These are phyloP conservation scores for Hylyphantes graminicola DNA, from an alignment of 1,140 invertebrate genomes.

Conservation along the genomic window DNA sequence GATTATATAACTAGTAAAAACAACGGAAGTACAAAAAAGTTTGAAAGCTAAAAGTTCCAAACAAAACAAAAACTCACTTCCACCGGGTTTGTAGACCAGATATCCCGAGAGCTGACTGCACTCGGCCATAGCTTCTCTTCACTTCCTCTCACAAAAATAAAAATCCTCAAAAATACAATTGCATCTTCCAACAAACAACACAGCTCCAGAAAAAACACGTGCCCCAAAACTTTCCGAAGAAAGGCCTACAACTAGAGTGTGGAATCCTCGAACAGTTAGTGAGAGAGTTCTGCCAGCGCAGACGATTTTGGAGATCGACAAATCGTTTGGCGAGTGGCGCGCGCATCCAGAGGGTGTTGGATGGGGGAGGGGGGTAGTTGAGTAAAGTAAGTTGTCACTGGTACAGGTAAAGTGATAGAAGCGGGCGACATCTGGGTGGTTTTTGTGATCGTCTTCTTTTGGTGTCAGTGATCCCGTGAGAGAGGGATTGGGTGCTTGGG, in stretches of 20 bases:
- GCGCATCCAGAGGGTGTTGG: not conserved
- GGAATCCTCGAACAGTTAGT: not conserved
- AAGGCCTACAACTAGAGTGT: not conserved
- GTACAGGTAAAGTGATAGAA: constrained; percentile 15
- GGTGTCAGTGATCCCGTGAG: no score
- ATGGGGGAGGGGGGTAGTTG: not conserved
- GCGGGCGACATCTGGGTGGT: constrained; percentile 22
- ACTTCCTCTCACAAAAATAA: not conserved
- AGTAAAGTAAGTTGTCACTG: constrained; percentile 30
- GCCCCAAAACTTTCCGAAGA: no score
- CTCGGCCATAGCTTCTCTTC: constrained; percentile 33
- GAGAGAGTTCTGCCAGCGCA: not conserved
- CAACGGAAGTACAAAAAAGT: not conserved
- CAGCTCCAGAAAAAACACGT: no score
- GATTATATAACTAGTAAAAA: no score
- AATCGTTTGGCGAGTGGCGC: constrained; percentile 13
- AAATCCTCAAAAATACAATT: not conserved
- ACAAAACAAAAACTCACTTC: constrained; percentile 41
- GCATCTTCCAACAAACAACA: no score
- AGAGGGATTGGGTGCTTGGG: no score
- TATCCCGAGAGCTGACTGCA: constrained; percentile 36
- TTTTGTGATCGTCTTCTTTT: not conserved
- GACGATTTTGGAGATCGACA: constrained; percentile 2
- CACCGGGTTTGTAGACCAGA: constrained; percentile 47
- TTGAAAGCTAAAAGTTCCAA: not conserved